Conservation (phyloP, 2,888 invertebrate species). For the Epinotia brunnichana region DNA sequence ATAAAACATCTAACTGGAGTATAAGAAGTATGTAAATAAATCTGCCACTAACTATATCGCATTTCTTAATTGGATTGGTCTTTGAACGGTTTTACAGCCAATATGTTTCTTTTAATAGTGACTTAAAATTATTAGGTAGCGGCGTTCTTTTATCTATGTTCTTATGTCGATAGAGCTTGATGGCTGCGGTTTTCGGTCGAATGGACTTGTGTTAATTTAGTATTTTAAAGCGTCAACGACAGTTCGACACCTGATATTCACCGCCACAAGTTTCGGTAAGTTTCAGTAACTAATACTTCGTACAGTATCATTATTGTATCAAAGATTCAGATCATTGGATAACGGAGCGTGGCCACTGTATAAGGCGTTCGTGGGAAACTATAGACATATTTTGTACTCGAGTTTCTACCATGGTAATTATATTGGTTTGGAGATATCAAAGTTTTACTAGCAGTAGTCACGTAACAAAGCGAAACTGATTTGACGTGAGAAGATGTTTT, state of each 20-base stretch:
- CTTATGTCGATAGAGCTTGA: conserved; percentile 9
- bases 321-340: conserved; percentile 62
- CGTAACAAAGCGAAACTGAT: conserved; percentile 51
- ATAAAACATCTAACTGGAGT: conserved; percentile 11
- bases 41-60: conserved; percentile 29
- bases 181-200: conserved; percentile 69
- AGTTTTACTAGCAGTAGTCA: conserved; percentile 60
- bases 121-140: conserved; percentile 31
- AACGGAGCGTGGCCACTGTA: conserved; percentile 70
- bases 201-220: conserved; percentile 61
- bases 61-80: conserved; percentile 31
- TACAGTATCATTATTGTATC: conserved; percentile 53
- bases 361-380: conserved; percentile 72
- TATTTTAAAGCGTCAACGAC: conserved; percentile 54
- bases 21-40: conserved; percentile 15
- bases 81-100: conserved; percentile 24
- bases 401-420: conserved; percentile 64
- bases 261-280: conserved; percentile 58
- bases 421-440: conserved; percentile 54
- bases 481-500: conserved; percentile 39
- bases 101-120: conserved; percentile 20
- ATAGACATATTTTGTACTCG: conserved; percentile 63
- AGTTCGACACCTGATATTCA: conserved; percentile 66
- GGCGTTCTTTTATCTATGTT: conserved; percentile 35
- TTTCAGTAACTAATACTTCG: conserved; percentile 41